A percentile compares a stretch with the other conserved stretches of the same genome.
phyloP scores from a whole-genome alignment of 2,113 vertebrate genomes.

The Tachuris rubrigastra region DNA sequence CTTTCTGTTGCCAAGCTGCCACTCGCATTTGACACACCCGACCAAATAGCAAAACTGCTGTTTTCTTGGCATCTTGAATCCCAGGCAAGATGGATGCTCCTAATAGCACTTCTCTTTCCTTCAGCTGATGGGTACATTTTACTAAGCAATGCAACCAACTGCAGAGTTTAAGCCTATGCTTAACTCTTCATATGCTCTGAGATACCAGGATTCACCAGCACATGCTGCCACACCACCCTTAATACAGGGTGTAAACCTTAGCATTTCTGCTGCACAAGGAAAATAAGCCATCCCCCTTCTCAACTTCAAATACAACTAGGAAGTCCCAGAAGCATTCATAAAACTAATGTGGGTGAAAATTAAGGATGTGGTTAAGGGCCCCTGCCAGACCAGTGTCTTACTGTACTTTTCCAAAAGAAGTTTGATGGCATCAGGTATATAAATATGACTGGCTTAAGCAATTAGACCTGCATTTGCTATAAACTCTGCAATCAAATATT shows the following conservation, averaged over 20 bases:
- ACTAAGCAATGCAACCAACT: not conserved
- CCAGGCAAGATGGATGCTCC: not conserved
- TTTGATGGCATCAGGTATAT: not conserved
- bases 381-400: not conserved
- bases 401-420: conserved; percentile 2
- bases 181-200: not conserved
- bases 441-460: not conserved
- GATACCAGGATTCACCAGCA: not conserved
- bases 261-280: not conserved
- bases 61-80: not conserved
- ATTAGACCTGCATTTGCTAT: conserved; percentile 8
- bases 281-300: not conserved
- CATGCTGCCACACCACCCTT: not conserved
- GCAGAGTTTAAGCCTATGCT: not conserved
- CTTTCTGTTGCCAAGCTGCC: not conserved
- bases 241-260: not conserved
- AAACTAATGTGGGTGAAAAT: not conserved
- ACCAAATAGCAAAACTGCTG: not conserved
- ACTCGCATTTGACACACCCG: not conserved
- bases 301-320: not conserved
- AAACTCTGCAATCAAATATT: conserved; percentile 48
- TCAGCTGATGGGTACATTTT: not conserved
- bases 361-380: not conserved
- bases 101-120: not conserved
- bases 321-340: not conserved